Conservation (phyloP, 2,113 vertebrate species). For the Plecotus auritus region DNA sequence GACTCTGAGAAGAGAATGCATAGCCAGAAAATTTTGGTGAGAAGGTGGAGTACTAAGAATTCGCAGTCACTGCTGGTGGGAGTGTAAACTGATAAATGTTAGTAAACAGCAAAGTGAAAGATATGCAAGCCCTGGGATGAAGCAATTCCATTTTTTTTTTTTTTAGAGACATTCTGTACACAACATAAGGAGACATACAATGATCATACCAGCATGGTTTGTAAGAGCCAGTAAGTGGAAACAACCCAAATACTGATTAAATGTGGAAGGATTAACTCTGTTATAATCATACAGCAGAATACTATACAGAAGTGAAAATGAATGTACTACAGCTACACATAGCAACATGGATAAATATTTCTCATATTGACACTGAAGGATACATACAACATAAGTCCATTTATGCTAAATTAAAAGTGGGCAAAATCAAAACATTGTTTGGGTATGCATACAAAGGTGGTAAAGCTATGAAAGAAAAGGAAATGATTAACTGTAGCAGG, state of each 20-base stretch:
- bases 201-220: not conserved
- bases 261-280: not conserved
- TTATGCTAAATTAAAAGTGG: not conserved
- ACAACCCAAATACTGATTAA: not conserved
- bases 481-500: not conserved
- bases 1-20: not conserved
- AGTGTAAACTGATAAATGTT: not conserved
- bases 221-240: not conserved
- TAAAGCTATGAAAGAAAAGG: not conserved
- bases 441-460: not conserved
- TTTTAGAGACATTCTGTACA: not conserved
- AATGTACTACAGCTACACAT: not conserved
- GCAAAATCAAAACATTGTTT: not conserved
- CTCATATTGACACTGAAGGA: not conserved
- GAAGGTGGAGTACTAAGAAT: not conserved
- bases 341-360: not conserved
- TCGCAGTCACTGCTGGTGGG: not conserved
- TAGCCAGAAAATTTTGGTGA: not conserved
- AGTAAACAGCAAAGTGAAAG: not conserved
- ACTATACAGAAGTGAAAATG: not conserved
- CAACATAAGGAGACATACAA: not conserved
- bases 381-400: not conserved
- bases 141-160: not conserved
- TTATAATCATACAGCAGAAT: not conserved
- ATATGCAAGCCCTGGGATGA: not conserved